phyloP scores from a whole-genome alignment of 2,113 vertebrate species.

The Nicator chloris region DNA sequence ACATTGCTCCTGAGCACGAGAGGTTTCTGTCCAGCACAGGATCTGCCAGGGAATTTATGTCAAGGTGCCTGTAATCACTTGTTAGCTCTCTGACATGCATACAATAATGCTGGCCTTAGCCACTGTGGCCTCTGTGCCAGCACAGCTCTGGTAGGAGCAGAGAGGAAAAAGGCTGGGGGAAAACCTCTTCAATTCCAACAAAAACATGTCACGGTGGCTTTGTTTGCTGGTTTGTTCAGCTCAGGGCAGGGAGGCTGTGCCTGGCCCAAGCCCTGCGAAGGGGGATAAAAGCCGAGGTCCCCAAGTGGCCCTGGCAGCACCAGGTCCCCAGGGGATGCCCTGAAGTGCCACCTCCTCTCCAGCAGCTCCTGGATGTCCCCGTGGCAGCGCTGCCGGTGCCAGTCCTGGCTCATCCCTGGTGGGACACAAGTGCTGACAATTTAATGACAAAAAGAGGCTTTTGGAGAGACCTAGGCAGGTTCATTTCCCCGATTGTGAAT shows the following conservation, averaged over 20 bases:
- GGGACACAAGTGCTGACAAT: background rate
- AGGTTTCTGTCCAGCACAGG: background rate
- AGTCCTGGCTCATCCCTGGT: background rate
- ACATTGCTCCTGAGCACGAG: accelerated
- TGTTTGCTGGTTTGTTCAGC: background rate
- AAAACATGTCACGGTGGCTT: accelerated
- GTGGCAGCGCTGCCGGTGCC: background rate
- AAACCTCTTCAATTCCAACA: background rate
- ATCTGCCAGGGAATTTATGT: background rate
- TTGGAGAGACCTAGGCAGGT: background rate
- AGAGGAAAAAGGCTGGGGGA: accelerated
- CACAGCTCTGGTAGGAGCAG: background rate
- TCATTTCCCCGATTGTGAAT: background rate
- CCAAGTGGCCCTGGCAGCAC: background rate
- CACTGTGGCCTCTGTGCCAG: background rate
- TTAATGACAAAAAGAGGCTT: background rate
- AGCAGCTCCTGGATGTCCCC: background rate
- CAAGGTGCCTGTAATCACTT: accelerated
- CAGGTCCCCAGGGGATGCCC: background rate
- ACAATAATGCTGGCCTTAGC: background rate
- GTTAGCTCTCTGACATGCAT: accelerated
- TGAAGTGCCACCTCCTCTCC: background rate
- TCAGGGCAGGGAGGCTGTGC: background rate
- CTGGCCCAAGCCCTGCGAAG: background rate
- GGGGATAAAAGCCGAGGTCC: background rate